Evolutionary conservation across 2,888 invertebrate genomes (phyloP).

Genomic region (Anthophora plumipes): DNA sequence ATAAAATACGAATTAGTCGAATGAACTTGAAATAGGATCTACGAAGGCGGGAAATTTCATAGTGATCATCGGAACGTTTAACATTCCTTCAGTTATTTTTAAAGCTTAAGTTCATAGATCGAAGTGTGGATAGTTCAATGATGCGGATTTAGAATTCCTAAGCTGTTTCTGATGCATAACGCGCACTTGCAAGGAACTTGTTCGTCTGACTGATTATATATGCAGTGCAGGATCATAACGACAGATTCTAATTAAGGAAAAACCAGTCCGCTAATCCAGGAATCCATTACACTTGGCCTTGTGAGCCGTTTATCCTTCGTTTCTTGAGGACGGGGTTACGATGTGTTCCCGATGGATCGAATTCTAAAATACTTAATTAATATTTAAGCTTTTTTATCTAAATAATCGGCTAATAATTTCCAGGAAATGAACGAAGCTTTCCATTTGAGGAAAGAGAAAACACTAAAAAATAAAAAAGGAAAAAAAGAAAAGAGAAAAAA

Average conservation of each 20-base stretch:
- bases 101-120: neutral
- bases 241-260: conserved; percentile 31
- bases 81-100: neutral
- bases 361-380: neutral
- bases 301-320: neutral
- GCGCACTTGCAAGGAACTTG: neutral
- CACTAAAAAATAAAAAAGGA: too few relatives aligned
- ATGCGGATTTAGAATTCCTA: neutral
- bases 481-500: too few relatives aligned
- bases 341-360: neutral
- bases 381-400: neutral
- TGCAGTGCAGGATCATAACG: conserved; percentile 13
- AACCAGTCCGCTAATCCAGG: conserved; percentile 27
- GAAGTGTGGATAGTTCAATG: neutral
- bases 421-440: neutral
- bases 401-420: neutral
- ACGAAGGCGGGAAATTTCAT: too few relatives aligned
- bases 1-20: too few relatives aligned
- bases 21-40: too few relatives aligned
- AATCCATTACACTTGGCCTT: conserved; percentile 27
- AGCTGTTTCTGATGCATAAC: neutral
- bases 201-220: conserved; percentile 10
- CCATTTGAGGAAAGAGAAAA: neutral
- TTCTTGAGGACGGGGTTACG: neutral
- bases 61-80: neutral